Evolutionary conservation across 2,888 invertebrate species (phyloP), one percentile per base, ranked within the genome.

Genomic region (Fabriciana adippe): DNA sequence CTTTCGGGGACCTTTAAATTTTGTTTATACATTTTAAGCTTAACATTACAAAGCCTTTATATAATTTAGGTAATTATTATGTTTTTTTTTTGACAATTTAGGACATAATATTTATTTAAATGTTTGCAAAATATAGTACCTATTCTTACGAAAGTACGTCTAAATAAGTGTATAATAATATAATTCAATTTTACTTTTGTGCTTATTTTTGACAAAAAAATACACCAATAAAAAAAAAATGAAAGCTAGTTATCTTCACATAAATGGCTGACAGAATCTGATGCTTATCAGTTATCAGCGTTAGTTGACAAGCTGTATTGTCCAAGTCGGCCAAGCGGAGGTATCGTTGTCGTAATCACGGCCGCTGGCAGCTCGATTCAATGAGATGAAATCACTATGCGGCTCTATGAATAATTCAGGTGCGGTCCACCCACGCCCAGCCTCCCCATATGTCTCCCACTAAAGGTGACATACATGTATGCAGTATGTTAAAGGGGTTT

Each of bases 351-450:
- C 84, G 78, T 92, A 81, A 87, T 91, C 90, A 90, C 91, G 90
- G 90, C 88, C 89, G 90, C 82, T 81, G 84, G 87, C 79, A 84
- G 82, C 84, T 80, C 85, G 86, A 87, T 90, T 92, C 90, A 92
- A 92, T 92, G 91, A 91, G 90, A 90, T 90, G 89, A 91, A 92
- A 92, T 92, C 92, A 91, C 92, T 91, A 91, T 91, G 92, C 88
- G 90, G 86, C 86, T 77, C 78, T 85, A 92, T 92, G 92, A 92
- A 92, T 92, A 87, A 92, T 92, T 91, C 91, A 92, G 84, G 83
- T 87, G 89, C 83, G 88, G 86, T 85, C 79, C 74, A 64, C 67
- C 71, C 69, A 69, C 72, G 71, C 73, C 75, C 75, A 75, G 74
- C 79, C 75, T 74, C 77, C 76, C 77, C 74, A 73, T 69, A 69